Evolutionary conservation across 2,113 vertebrate genomes (phyloP).

Genomic region (Anarrhichthys ocellatus): DNA sequence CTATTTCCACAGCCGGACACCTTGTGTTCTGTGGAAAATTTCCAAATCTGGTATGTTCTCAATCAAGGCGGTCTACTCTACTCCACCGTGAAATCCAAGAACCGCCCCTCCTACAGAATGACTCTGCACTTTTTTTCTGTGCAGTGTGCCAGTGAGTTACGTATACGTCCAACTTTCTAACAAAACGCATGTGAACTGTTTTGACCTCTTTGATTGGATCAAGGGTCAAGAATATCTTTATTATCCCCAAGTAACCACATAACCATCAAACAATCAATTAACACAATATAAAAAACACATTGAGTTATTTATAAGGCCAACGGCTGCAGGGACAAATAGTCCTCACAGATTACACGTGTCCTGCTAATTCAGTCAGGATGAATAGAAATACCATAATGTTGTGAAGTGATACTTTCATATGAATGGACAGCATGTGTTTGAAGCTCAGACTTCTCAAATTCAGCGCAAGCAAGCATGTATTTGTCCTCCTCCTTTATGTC

Average conservation of each 20-base stretch:
- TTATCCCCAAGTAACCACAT: not conserved
- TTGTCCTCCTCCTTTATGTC: not conserved
- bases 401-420: not conserved
- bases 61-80: slow-evolving; percentile 55
- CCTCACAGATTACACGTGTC: not conserved
- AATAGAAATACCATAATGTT: not conserved
- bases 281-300: not conserved
- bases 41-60: slow-evolving; percentile 59
- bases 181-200: not conserved
- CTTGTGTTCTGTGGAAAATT: slow-evolving; percentile 51
- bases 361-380: not conserved
- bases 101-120: slow-evolving; percentile 38
- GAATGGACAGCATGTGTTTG: not conserved
- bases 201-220: not conserved
- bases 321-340: not conserved
- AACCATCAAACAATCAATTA: not conserved
- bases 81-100: slow-evolving; percentile 37
- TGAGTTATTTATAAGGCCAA: not conserved
- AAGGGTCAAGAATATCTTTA: not conserved
- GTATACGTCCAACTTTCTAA: not conserved
- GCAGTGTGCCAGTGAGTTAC: not conserved
- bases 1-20: slow-evolving; percentile 15
- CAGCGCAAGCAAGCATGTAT: not conserved
- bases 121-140: slow-evolving; percentile 60
- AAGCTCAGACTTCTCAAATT: not conserved